Evolutionary conservation across 1,140 invertebrate species (phyloP).

Genomic region (Popillia japonica): DNA sequence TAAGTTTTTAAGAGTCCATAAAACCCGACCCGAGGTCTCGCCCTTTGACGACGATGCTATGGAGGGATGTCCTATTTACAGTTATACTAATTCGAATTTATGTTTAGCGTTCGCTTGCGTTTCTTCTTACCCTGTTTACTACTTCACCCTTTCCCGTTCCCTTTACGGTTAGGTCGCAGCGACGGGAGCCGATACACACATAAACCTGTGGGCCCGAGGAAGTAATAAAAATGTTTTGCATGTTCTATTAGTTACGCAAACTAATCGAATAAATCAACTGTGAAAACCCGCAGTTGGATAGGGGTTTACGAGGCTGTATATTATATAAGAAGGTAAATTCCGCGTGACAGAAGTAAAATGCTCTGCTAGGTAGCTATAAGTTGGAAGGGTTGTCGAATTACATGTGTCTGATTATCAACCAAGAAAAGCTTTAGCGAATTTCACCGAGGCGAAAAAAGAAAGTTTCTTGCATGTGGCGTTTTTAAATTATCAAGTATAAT

Average conservation of each 20-base stretch:
- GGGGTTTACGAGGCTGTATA: neutral
- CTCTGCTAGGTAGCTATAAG: too few species aligned
- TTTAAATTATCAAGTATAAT: too few species aligned
- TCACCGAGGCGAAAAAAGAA: too few species aligned
- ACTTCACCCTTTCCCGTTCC: neutral
- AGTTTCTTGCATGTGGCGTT: too few species aligned
- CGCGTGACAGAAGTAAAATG: neutral
- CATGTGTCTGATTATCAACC: too few species aligned
- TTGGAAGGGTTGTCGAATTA: too few species aligned
- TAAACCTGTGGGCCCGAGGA: neutral
- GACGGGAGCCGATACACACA: neutral
- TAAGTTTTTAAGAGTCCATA: conserved; percentile 34
- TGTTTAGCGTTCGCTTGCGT: conserved; percentile 14
- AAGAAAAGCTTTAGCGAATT: too few species aligned
- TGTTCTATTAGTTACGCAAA: conserved; percentile 24
- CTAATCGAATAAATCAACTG: conserved; percentile 14
- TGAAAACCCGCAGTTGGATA: neutral
- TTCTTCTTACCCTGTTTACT: neutral
- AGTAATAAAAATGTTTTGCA: conserved; percentile 33
- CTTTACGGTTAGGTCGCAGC: neutral
- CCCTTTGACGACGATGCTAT: conserved; percentile 17
- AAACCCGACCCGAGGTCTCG: conserved; percentile 16
- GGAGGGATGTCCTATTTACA: conserved; percentile 19
- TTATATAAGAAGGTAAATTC: neutral
- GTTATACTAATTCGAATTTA: conserved; percentile 35